Percentiles rank a stretch among this genome's conserved stretches.
These are phyloP conservation scores for Limanda limanda DNA, from an alignment of 2,113 vertebrate species.

Conservation along the genomic window DNA sequence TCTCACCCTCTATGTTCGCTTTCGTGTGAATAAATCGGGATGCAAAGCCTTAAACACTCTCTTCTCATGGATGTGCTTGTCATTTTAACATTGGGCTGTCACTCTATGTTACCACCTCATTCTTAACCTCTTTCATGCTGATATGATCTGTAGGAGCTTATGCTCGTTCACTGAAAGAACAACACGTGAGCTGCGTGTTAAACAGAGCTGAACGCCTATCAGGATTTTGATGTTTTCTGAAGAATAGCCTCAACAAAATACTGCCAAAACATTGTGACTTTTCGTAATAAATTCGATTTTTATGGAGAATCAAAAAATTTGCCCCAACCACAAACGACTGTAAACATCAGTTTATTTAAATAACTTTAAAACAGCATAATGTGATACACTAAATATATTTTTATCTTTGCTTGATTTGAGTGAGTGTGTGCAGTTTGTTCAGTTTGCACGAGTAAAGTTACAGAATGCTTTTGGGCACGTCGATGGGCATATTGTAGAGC, in stretches of 20 bases:
- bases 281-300: neutral
- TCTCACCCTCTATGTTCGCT: slow-evolving; percentile 20
- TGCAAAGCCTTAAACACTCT: slow-evolving; percentile 8
- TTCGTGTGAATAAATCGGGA: slow-evolving; percentile 13
- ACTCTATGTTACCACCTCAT: neutral
- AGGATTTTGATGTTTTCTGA: neutral
- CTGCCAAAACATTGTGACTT: neutral
- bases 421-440: neutral
- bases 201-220: neutral
- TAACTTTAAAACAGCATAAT: neutral
- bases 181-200: neutral
- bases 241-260: neutral
- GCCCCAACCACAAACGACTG: neutral
- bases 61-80: neutral
- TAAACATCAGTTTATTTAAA: neutral
- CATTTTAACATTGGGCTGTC: slow-evolving; percentile 1
- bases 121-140: slow-evolving; percentile 1
- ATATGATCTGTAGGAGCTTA: neutral
- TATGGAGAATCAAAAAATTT: neutral
- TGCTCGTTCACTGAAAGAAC: slow-evolving; percentile 3
- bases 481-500: slow-evolving; percentile 14
- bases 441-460: neutral
- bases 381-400: neutral
- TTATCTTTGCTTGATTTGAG: neutral
- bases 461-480: neutral